phyloP scores from a whole-genome alignment of 2,113 vertebrate genomes.

The Malurus cyaneus region DNA sequence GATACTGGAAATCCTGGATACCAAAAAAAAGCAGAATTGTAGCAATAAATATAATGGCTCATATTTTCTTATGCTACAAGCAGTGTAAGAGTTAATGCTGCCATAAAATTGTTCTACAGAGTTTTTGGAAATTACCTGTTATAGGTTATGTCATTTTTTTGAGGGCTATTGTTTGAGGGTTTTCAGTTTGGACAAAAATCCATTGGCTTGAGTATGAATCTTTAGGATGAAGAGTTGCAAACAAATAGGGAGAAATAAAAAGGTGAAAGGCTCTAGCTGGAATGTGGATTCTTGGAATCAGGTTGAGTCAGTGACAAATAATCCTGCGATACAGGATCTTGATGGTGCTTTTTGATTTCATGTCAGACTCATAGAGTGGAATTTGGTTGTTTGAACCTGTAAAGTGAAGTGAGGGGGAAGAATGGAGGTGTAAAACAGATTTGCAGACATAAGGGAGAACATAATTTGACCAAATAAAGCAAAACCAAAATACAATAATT shows the following conservation, averaged over 20 bases:
- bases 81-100: background rate
- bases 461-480: slow-evolving; percentile 29
- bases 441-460: background rate
- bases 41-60: background rate
- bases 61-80: background rate
- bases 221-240: background rate
- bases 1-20: background rate
- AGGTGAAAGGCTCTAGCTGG: background rate
- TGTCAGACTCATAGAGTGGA: background rate
- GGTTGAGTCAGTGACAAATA: background rate
- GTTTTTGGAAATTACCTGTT: background rate
- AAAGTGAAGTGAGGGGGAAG: background rate
- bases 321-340: accelerated
- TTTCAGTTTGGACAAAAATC: background rate
- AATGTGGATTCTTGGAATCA: background rate
- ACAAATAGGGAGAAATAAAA: background rate
- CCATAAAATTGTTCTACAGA: background rate
- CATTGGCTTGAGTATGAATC: background rate
- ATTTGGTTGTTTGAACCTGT: background rate
- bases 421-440: background rate
- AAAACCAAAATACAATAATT: slow-evolving; percentile 5
- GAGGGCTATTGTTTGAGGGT: background rate
- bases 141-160: background rate
- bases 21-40: background rate
- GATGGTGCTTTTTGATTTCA: background rate